Evolutionary conservation across 2,888 invertebrate species (phyloP).

Genomic region (Eilema caniola): DNA sequence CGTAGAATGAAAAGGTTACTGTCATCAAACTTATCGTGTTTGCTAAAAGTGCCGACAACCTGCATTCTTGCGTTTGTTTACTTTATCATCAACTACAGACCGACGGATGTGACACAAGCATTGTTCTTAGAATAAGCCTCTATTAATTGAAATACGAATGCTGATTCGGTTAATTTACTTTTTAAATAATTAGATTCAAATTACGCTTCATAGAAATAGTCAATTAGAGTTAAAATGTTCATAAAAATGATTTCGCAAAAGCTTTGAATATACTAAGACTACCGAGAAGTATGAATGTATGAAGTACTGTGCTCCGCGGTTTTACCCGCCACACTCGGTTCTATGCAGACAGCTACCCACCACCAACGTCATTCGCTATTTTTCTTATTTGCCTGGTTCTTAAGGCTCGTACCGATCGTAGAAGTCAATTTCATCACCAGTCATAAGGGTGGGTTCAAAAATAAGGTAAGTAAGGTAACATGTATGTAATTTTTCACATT

Average conservation of each 20-base stretch:
- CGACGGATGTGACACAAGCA: not conserved
- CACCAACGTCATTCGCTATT: no score
- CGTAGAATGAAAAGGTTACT: not conserved
- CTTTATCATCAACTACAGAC: not conserved
- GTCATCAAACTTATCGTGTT: not conserved
- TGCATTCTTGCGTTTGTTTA: slow-evolving; percentile 7
- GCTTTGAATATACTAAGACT: not conserved
- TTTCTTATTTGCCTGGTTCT: no score
- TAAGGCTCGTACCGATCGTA: no score
- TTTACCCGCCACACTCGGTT: no score
- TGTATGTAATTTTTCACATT: no score
- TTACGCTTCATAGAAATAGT: not conserved
- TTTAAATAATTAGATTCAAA: not conserved
- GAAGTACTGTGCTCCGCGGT: no score
- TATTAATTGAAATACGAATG: not conserved
- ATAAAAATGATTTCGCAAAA: not conserved
- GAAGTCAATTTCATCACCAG: no score
- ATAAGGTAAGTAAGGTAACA: no score
- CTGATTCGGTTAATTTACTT: not conserved
- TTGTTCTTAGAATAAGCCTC: slow-evolving; percentile 7
- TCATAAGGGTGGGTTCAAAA: no score
- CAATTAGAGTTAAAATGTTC: not conserved
- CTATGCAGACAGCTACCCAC: no score
- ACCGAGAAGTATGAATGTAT: no score
- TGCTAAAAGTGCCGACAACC: not conserved